Evolutionary conservation across 2,888 invertebrate genomes (phyloP).

Genomic region (Oscheius sp.): DNA sequence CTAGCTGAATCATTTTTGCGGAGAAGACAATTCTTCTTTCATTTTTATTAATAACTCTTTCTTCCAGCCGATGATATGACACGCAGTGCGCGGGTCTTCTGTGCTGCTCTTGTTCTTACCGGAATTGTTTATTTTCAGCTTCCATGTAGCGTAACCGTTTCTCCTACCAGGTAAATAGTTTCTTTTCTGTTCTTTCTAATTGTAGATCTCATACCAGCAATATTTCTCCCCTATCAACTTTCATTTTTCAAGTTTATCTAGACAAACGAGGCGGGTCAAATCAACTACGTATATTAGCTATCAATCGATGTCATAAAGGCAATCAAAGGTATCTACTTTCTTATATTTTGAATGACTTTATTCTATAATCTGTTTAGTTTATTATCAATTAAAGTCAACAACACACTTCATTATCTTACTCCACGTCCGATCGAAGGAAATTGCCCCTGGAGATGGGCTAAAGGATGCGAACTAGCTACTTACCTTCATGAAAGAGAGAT

Average conservation of each 20-base stretch:
- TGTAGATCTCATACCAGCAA: not conserved
- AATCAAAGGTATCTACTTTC: not conserved
- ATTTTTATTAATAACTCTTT: not conserved
- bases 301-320: slow-evolving; percentile 17
- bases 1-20: too few species aligned
- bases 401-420: not conserved
- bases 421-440: slow-evolving; percentile 31
- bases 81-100: not conserved
- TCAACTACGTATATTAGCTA: slow-evolving; percentile 2
- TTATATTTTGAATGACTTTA: too few species aligned
- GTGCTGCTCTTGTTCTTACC: not conserved
- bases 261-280: slow-evolving; percentile 9
- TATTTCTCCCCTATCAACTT: slow-evolving; percentile 2
- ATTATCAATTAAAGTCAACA: not conserved
- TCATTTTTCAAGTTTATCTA: slow-evolving; percentile 13
- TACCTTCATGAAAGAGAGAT: slow-evolving; percentile 34
- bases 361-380: not conserved
- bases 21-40: not conserved
- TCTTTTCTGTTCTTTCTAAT: not conserved
- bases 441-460: slow-evolving; percentile 51
- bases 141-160: not conserved
- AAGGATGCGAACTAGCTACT: slow-evolving; percentile 39
- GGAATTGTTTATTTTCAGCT: not conserved
- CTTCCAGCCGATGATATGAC: slow-evolving; percentile 24
- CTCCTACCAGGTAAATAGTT: not conserved